Conservation (phyloP, 2,888 invertebrate species). For the Troides helena region DNA sequence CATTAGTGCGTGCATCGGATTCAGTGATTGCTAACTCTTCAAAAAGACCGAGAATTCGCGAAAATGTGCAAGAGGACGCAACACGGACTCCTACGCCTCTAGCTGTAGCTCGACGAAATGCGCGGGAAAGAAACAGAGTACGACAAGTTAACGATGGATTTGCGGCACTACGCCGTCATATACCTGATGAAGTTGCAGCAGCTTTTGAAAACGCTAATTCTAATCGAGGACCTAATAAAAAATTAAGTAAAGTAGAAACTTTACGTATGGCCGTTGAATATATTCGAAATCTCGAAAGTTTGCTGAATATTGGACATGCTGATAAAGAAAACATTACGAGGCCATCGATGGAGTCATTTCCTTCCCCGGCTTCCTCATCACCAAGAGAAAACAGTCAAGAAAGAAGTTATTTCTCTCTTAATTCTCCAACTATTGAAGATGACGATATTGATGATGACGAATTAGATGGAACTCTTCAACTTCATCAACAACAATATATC, state of each 20-base stretch:
- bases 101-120: conserved; percentile 93
- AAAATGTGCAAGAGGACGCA: conserved; percentile 69
- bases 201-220: conserved; percentile 84
- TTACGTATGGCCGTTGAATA: conserved; percentile 94
- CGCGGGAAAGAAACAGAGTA: conserved; percentile 94
- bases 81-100: conserved; percentile 84
- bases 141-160: conserved; percentile 96
- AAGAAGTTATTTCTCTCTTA: conserved; percentile 70
- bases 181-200: conserved; percentile 89
- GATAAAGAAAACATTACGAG: conserved; percentile 73
- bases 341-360: conserved; percentile 72
- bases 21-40: conserved; percentile 52
- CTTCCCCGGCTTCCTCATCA: conserved; percentile 76
- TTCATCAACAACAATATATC: conserved; percentile 75
- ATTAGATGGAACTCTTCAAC: conserved; percentile 61
- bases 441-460: conserved; percentile 74
- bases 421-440: conserved; percentile 71
- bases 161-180: conserved; percentile 91
- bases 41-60: conserved; percentile 63
- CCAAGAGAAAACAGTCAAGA: conserved; percentile 77
- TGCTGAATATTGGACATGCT: conserved; percentile 84
- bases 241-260: conserved; percentile 93
- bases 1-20: conserved; percentile 65
- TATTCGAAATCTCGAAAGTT: conserved; percentile 88
- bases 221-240: conserved; percentile 85